Percentiles rank a stretch among this genome's conserved stretches.
These are phyloP conservation scores for Phalanger gymnotis DNA, from an alignment of 2,797 vertebrate genomes.

Conservation along the genomic window DNA sequence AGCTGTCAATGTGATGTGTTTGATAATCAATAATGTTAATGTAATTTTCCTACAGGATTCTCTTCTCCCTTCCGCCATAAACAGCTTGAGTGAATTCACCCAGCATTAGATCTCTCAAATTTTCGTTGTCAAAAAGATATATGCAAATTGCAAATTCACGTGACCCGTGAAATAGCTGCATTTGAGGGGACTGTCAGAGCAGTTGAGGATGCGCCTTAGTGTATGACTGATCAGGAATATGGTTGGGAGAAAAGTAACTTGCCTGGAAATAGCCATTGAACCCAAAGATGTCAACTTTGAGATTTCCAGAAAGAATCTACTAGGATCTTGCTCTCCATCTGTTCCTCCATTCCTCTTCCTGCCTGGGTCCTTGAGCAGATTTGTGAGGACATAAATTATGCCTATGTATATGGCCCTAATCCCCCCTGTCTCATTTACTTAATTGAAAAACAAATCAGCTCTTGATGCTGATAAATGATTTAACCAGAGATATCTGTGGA, in stretches of 20 bases:
- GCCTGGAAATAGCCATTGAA: not conserved
- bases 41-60: not conserved
- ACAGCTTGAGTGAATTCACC: not conserved
- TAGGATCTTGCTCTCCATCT: not conserved
- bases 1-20: not conserved
- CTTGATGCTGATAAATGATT: constrained; percentile 66
- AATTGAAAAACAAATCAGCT: constrained; percentile 68
- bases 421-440: constrained; percentile 74
- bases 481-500: constrained; percentile 55
- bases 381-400: not conserved
- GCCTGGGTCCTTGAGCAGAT: not conserved
- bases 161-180: not conserved
- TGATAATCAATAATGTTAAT: not conserved
- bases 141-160: not conserved
- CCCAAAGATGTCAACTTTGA: not conserved
- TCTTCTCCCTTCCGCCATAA: not conserved
- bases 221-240: not conserved
- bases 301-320: not conserved
- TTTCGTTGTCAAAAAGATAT: not conserved
- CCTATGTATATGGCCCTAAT: constrained; percentile 42
- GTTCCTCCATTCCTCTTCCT: not conserved
- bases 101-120: not conserved
- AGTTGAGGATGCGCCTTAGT: not conserved
- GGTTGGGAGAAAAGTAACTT: not conserved
- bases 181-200: not conserved